These are phyloP conservation scores for Epizoanthus scotinus DNA, from an alignment of 92 coral and sea anemone species.

Conservation along the genomic window DNA sequence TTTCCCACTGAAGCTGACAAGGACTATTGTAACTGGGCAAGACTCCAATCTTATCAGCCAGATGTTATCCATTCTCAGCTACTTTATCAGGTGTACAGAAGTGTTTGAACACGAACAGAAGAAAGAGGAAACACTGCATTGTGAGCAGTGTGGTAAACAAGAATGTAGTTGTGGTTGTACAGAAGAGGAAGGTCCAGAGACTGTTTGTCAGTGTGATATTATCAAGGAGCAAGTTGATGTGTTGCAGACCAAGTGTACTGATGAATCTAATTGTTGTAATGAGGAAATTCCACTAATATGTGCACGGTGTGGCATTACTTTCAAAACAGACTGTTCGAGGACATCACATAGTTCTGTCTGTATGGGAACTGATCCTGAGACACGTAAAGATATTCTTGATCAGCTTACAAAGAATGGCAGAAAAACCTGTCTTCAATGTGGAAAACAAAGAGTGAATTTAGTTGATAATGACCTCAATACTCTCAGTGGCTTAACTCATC, in stretches of 20 bases:
- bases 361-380: slow-evolving; percentile 7
- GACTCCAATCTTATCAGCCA: slow-evolving; percentile 71
- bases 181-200: neutral
- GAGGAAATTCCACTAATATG: slow-evolving; percentile 27
- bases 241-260: slow-evolving; percentile 6
- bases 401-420: slow-evolving; percentile 4
- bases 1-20: slow-evolving; percentile 76
- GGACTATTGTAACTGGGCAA: slow-evolving; percentile 84
- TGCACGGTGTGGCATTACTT: slow-evolving; percentile 7
- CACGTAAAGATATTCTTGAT: neutral
- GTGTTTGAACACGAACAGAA: slow-evolving; percentile 79
- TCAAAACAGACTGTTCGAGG: slow-evolving; percentile 30
- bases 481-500: slow-evolving; percentile 4
- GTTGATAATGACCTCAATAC: neutral
- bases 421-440: slow-evolving; percentile 32
- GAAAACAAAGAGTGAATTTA: slow-evolving; percentile 25
- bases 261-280: neutral
- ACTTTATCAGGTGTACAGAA: slow-evolving; percentile 95
- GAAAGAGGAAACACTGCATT: slow-evolving; percentile 34
- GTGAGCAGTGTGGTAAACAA: slow-evolving; percentile 12
- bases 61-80: slow-evolving; percentile 74
- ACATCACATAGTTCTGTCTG: slow-evolving; percentile 8
- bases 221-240: slow-evolving; percentile 28
- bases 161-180: neutral
- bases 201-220: slow-evolving; percentile 17